Base-by-base conservation (phyloP, 2,888 invertebrate genomes). In the Steinernema scapterisci region DNA sequence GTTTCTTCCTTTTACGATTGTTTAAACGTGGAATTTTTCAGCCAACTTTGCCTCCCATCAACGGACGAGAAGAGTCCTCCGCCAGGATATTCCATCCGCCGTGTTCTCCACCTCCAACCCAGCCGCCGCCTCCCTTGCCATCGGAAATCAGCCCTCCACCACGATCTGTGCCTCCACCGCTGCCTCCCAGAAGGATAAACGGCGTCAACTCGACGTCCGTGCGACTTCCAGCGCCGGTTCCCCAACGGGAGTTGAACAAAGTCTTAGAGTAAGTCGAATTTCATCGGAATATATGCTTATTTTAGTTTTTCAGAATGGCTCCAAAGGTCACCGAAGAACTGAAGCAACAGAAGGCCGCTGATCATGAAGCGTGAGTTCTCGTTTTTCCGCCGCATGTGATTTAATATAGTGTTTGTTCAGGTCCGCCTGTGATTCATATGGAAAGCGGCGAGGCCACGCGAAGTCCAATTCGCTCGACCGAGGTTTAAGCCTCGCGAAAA, bases 381-480 rank as follows among this genome's bases (percentile, higher is more conserved):
- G 16, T 7, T 63, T 54, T 54, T 1, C 21, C 13, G 25, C 23
- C 23, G 52, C 38, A 38, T 31, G 3, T 63, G 21, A 11, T 16
- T 63, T 6, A 48, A 16, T 5, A 7, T 7, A 44, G 45, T 13
- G 5, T 63, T 63, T 63, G 31, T 31, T 63, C 25, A 63, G 63
- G 31, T 31, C 63, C 27, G 19, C 16, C 31, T 27, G 23, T 48
- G 71, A 71, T 44, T 48, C 70, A 70, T 70, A 46, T 71, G 82
- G 77, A 6, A 79, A 79, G 44, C 76, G 75, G 21, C 79, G 82
- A 19, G 85, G 84, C 23, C 86, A 86, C 70, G 79, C 78, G 43
- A 86, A 86, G 73, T 82, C 84, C 21, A 86, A 83, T 46, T 85
- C 85, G 3, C 73, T 86, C 21, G 86, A 86, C 76, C 73, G 86